Percentiles rank a stretch among this genome's conserved stretches.
phyloP scores from a whole-genome alignment of 2,113 vertebrate genomes.

The Thomomys bottae region DNA sequence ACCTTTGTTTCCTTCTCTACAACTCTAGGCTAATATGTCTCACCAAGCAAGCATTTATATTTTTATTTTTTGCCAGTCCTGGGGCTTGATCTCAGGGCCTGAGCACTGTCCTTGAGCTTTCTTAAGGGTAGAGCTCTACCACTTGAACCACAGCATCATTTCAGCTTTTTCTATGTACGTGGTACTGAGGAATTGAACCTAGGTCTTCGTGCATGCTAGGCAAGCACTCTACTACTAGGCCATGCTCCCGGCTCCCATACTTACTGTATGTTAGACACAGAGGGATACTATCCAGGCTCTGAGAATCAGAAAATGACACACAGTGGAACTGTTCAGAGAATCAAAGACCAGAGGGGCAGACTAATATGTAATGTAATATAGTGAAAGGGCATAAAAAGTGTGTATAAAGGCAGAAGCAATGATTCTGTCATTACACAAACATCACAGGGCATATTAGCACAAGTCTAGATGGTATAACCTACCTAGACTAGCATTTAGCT shows the following conservation, averaged over 20 bases:
- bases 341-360: conserved; percentile 13
- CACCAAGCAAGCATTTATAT: conserved; percentile 2
- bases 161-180: no score
- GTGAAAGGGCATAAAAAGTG: background rate
- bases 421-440: background rate
- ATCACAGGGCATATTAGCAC: background rate
- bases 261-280: background rate
- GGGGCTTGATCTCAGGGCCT: no score
- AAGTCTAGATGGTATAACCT: background rate
- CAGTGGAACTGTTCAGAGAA: background rate
- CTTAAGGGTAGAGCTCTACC: no score
- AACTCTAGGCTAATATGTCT: background rate
- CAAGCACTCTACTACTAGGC: no score
- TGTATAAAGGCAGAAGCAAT: background rate
- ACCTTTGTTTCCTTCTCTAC: conserved; percentile 12
- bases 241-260: no score
- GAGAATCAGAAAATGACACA: conserved; percentile 14
- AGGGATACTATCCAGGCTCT: background rate
- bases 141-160: no score
- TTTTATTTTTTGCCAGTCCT: no score
- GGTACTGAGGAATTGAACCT: no score
- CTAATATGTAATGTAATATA: background rate
- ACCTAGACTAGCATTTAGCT: background rate
- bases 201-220: no score
- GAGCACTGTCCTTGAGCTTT: no score